phyloP scores from a whole-genome alignment of 1,140 invertebrate genomes.

The Scaptomyza montana region DNA sequence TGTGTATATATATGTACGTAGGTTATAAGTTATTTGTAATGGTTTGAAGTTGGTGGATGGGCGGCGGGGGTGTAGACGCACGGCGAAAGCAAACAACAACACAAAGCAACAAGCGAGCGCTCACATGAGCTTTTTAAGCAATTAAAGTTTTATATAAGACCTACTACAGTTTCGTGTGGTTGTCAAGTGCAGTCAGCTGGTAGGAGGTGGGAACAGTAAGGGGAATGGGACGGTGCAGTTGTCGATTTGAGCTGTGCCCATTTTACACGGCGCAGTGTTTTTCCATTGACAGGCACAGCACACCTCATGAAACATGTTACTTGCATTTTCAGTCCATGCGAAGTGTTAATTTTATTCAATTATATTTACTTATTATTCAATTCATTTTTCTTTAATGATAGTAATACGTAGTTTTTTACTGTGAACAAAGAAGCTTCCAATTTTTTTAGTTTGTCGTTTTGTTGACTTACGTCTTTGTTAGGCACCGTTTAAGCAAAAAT shows the following conservation, averaged over 20 bases:
- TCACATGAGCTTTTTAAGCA: slow-evolving; percentile 11
- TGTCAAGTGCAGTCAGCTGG: neutral
- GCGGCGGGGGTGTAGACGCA: neutral
- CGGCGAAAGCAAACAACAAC: slow-evolving; percentile 9
- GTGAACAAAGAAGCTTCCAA: neutral
- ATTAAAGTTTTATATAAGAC: slow-evolving; percentile 52
- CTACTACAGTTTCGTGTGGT: neutral
- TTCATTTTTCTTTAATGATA: neutral
- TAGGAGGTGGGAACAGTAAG: neutral
- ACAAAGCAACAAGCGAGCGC: slow-evolving; percentile 18
- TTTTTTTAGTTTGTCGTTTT: neutral
- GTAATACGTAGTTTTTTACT: neutral
- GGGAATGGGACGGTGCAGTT: neutral
- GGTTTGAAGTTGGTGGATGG: neutral
- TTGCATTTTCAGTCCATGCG: too few relatives aligned
- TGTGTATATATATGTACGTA: neutral
- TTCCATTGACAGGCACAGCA: neutral
- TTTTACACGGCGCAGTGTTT: slow-evolving; percentile 3
- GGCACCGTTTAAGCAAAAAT: slow-evolving; percentile 12
- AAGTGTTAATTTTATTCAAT: too few relatives aligned
- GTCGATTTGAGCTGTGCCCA: neutral
- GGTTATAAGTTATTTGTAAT: slow-evolving; percentile 2
- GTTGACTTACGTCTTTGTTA: slow-evolving; percentile 18
- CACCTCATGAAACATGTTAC: too few relatives aligned
- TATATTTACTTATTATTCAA: too few relatives aligned